Conservation (phyloP, 2,888 invertebrate genomes). For the Nebria salina region DNA sequence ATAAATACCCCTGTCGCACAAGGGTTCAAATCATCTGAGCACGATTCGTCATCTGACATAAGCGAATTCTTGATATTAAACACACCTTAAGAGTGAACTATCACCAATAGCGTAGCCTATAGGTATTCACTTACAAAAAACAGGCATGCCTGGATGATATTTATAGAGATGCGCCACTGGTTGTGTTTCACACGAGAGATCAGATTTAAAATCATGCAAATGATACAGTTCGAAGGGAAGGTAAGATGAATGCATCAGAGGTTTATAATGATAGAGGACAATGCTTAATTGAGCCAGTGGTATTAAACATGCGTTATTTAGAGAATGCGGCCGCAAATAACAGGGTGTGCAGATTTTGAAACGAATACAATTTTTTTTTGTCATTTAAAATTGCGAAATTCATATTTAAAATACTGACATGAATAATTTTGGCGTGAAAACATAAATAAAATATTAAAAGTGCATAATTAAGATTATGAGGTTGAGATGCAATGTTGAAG, state of each 20-base stretch:
- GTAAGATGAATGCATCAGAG: neutral
- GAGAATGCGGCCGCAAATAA: neutral
- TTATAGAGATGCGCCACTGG: neutral
- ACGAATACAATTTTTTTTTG: neutral
- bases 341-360: neutral
- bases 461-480: neutral
- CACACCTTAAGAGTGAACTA: neutral
- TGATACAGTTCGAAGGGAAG: neutral
- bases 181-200: neutral
- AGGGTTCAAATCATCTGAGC: neutral
- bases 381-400: neutral
- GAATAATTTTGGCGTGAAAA: too few relatives aligned
- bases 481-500: neutral
- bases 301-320: neutral
- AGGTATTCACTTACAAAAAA: neutral
- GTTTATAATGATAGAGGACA: neutral
- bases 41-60: neutral
- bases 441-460: too few relatives aligned
- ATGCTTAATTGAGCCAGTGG: neutral
- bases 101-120: neutral
- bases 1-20: neutral
- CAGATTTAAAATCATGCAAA: neutral
- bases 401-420: too few relatives aligned
- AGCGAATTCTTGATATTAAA: slow-evolving; percentile 1
- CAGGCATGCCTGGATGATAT: neutral